Evolutionary conservation across 2,888 invertebrate genomes (phyloP), one percentile per base, ranked within the genome.

Genomic region (Polia nebulosa): DNA sequence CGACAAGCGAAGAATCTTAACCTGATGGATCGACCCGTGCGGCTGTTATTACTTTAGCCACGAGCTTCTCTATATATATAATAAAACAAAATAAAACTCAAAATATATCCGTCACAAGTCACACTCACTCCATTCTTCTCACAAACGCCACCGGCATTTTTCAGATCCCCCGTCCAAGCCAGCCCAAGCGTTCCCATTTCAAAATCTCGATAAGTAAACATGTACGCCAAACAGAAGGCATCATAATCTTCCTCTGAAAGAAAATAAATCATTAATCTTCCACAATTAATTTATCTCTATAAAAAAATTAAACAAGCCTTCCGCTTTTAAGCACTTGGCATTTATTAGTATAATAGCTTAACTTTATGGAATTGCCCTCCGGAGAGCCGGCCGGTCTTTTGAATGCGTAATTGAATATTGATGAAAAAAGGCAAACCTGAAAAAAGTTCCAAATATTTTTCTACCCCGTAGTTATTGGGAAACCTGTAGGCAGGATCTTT

Each of bases 121-220:
- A 76, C 61, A 64, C 97, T 96, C 96, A 98, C 98, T 95, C 99
- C 99, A 93, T 99, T 99, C 91, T 98, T 98, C 93, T 99, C 99
- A 93, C 99, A 99, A 77, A 99, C 99, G 36, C 99, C 99, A 11
- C 99, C 99, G 32, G 99, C 99, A 90, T 99, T 99, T 92, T 99
- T 99, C 49, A 99, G 96, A 93, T 99, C 99, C 0, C 99, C 99
- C 0, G 99, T 99, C 99, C 99, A 99, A 8, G 99, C 99, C 72
- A 99, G 96, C 11, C 99, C 99, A 75, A 99, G 95, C 7, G 99
- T 99, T 41, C 99, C 99, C 97, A 99, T 99, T 93, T 99, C 99
- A 88, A 99, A 99, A 93, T 99, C 99, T 60, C 99, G 96, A 92
- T 99, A 99, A 22, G 99, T 99, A 92, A 99, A 99, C 97, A 99